phyloP scores from a whole-genome alignment of 2,888 invertebrate genomes.

The Drosophila mimetica region DNA sequence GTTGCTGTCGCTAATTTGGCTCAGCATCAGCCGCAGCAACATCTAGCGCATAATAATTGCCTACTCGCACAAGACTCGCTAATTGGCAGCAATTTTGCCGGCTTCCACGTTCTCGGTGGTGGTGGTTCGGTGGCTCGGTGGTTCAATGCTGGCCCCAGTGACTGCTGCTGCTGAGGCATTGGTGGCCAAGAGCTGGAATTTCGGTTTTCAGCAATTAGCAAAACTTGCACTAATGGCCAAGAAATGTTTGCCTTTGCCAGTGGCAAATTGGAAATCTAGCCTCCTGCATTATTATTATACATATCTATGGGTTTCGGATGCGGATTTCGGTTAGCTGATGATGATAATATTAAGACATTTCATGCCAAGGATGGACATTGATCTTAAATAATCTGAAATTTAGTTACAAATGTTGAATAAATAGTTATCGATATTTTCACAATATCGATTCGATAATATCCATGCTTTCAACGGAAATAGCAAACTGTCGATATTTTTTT shows the following conservation, averaged over 20 bases:
- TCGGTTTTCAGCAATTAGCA: constrained; percentile 18
- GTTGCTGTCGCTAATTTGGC: constrained; percentile 36
- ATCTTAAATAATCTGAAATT: no score
- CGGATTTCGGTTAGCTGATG: neutral
- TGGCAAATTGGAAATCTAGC: neutral
- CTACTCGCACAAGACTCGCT: constrained; percentile 38
- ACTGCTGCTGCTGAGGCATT: neutral
- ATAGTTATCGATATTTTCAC: no score
- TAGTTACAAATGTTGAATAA: no score
- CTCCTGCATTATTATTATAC: constrained; percentile 3
- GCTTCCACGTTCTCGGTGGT: constrained; percentile 13
- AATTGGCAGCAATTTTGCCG: constrained; percentile 40
- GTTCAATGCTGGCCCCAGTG: neutral
- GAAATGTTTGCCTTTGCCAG: constrained; percentile 7
- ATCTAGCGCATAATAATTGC: constrained; percentile 44
- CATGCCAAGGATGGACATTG: no score
- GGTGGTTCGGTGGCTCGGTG: constrained; percentile 5
- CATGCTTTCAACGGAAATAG: no score
- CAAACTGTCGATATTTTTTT: no score
- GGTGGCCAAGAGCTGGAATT: neutral
- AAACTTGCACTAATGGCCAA: constrained; percentile 4
- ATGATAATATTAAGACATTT: neutral
- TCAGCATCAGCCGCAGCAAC: constrained; percentile 27
- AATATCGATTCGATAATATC: no score
- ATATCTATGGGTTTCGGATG: neutral